Evolutionary conservation across 2,113 vertebrate genomes (phyloP).

Genomic region (Antechinus stuartii): DNA sequence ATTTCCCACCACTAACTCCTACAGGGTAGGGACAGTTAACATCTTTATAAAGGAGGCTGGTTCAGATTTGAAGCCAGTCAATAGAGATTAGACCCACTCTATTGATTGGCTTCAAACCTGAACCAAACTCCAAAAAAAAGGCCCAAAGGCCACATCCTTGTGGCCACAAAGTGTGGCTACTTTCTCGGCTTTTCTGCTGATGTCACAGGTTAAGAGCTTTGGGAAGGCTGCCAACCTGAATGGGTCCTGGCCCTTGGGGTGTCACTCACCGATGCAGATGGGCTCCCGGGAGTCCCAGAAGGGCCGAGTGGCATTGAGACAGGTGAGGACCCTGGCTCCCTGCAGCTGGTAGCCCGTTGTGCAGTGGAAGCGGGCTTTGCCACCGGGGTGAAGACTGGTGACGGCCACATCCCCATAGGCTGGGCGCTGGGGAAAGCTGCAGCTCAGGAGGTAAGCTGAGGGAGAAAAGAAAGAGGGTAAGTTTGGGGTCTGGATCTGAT

Average conservation of each 20-base stretch:
- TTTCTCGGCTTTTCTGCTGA: slow-evolving; percentile 43
- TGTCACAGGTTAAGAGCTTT: background rate
- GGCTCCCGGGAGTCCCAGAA: slow-evolving; percentile 93
- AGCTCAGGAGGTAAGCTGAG: slow-evolving; percentile 93
- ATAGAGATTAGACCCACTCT: background rate
- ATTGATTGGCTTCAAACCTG: slow-evolving; percentile 18
- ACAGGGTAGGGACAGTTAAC: background rate
- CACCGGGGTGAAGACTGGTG: slow-evolving; percentile 93
- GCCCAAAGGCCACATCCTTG: background rate
- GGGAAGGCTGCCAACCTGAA: too few species aligned
- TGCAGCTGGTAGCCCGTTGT: slow-evolving; percentile 91
- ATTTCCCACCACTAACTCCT: background rate
- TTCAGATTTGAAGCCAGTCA: too few species aligned
- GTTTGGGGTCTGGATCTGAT: background rate
- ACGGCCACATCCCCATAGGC: slow-evolving; percentile 92
- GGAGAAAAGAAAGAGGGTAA: slow-evolving; percentile 20
- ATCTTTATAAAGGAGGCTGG: background rate
- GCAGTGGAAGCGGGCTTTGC: slow-evolving; percentile 92
- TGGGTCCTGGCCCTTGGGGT: accelerated
- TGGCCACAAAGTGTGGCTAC: background rate
- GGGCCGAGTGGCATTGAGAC: slow-evolving; percentile 93
- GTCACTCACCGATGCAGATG: slow-evolving; percentile 87
- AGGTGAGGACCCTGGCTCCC: slow-evolving; percentile 86
- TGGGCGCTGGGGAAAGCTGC: slow-evolving; percentile 90
- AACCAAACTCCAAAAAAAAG: slow-evolving; percentile 18